Conservation (phyloP, 2,113 vertebrate species). For the Rhinoderma darwinii region DNA sequence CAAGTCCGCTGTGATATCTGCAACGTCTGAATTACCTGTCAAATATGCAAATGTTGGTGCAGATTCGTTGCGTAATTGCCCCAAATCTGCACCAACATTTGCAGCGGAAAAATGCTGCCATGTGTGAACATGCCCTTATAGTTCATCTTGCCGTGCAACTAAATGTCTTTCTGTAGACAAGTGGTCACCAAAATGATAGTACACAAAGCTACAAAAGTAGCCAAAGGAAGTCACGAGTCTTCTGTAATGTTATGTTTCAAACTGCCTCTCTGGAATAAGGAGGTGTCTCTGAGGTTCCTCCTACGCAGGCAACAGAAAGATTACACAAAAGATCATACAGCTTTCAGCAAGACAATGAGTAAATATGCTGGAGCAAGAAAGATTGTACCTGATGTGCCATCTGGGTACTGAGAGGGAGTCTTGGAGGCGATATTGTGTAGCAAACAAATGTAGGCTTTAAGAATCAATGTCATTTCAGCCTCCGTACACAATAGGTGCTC, state of each 20-base stretch:
- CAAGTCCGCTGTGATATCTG: no score
- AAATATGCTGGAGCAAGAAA: background rate
- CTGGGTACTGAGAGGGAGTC: background rate
- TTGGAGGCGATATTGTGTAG: background rate
- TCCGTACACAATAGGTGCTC: background rate
- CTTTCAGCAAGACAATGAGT: background rate
- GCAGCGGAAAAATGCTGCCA: no score
- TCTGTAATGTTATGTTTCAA: background rate
- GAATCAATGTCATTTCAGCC: background rate
- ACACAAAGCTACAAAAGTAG: background rate
- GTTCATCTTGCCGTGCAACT: background rate
- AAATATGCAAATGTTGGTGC: no score
- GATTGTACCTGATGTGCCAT: background rate
- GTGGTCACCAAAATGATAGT: background rate
- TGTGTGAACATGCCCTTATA: no score
- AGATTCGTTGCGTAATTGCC: no score
- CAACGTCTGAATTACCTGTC: no score
- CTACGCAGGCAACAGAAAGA: background rate
- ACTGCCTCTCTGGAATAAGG: background rate
- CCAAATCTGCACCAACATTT: no score
- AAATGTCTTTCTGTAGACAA: background rate
- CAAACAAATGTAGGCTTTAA: background rate
- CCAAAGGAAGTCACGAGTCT: background rate
- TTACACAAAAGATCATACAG: background rate
- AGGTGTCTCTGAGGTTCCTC: background rate